These are phyloP conservation scores for Microplitis deprimator DNA, from an alignment of 2,888 invertebrate genomes.

Conservation along the genomic window DNA sequence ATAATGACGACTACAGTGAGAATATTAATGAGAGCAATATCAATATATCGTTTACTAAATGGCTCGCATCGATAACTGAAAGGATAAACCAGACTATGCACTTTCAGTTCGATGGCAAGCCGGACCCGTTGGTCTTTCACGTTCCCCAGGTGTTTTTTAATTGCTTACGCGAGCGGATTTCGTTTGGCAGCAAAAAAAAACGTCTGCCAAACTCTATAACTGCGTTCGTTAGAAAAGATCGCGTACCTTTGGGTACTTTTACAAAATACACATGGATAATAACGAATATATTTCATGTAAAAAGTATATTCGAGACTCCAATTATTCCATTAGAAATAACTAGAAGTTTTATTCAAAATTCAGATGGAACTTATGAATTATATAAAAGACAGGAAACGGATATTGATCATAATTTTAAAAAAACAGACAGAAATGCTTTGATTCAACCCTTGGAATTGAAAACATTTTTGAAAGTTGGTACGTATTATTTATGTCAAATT, in stretches of 20 bases:
- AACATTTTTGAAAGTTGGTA: constrained; percentile 79
- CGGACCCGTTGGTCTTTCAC: constrained; percentile 80
- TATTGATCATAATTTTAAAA: constrained; percentile 65
- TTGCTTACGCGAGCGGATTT: constrained; percentile 81
- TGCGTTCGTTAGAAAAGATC: constrained; percentile 75
- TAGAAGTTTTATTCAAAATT: constrained; percentile 77
- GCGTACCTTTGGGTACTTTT: constrained; percentile 78
- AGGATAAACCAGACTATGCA: constrained; percentile 83
- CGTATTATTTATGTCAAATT: constrained; percentile 54
- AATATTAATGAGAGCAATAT: constrained; percentile 65
- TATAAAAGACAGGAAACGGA: constrained; percentile 70
- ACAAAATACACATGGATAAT: constrained; percentile 83
- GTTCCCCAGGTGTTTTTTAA: constrained; percentile 82
- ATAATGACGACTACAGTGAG: constrained; percentile 43
- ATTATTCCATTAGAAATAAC: constrained; percentile 77
- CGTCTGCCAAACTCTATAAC: constrained; percentile 78
- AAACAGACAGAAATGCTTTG: constrained; percentile 68
- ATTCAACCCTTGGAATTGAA: constrained; percentile 76
- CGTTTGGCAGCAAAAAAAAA: constrained; percentile 76
- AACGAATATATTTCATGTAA: constrained; percentile 79
- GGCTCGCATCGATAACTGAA: constrained; percentile 85
- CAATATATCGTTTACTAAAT: constrained; percentile 76
- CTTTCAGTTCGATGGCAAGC: constrained; percentile 78
- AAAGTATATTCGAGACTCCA: constrained; percentile 81
- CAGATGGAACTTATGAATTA: constrained; percentile 75